Conservation (phyloP, 2,113 vertebrate genomes). For the Guaruba guarouba region DNA sequence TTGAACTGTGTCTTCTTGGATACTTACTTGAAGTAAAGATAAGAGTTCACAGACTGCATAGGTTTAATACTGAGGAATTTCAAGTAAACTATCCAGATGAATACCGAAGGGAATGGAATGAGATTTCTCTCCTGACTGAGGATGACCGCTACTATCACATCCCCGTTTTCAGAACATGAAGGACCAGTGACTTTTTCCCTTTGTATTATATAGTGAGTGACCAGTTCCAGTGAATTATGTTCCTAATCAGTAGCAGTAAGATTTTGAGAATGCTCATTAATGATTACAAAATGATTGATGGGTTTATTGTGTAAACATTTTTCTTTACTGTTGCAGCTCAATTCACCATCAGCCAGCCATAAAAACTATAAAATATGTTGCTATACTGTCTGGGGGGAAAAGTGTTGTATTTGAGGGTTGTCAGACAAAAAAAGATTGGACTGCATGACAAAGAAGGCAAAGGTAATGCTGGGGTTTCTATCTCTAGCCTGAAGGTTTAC, state of each 20-base stretch:
- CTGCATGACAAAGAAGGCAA: not conserved
- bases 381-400: not conserved
- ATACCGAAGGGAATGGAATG: slow-evolving; percentile 75
- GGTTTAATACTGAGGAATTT: slow-evolving; percentile 77
- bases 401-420: not conserved
- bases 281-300: slow-evolving; percentile 11
- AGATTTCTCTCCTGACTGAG: slow-evolving; percentile 78
- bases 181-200: not conserved
- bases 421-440: not conserved
- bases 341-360: not conserved
- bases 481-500: not conserved
- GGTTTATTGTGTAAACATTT: slow-evolving; percentile 6
- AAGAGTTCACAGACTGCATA: slow-evolving; percentile 77
- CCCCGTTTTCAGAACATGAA: slow-evolving; percentile 64
- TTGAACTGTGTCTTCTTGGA: slow-evolving; percentile 79
- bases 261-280: not conserved
- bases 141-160: slow-evolving; percentile 78
- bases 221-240: not conserved
- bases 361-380: not conserved
- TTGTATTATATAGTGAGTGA: not conserved
- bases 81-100: slow-evolving; percentile 71
- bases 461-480: not conserved
- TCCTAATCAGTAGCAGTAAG: not conserved
- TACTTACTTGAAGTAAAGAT: slow-evolving; percentile 79
- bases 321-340: slow-evolving; percentile 5